Base-by-base conservation (phyloP, 2,888 invertebrate genomes). In the Microdon myrmicae region DNA sequence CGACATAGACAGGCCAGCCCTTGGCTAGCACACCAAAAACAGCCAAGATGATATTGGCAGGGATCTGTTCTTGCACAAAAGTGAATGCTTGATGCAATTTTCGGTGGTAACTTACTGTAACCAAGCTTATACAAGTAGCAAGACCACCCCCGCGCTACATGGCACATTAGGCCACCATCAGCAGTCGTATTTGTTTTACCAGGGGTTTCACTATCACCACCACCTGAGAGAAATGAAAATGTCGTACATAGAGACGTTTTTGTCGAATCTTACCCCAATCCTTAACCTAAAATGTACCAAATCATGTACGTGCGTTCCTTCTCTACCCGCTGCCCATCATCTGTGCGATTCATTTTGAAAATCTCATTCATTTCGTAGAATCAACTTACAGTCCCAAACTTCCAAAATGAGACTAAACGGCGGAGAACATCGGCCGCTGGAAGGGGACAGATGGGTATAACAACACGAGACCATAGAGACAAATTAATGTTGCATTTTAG, bases 1-100 rank as follows among this genome's bases (percentile, higher is more conserved):
- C 68, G 69, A 69, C 69, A 68, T 41, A 51, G 45, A 47, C 51
- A 34, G 51, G 51, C 31, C 31, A 14, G 22, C 32, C 16, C 9
- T 4, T 13, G 9, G 8, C 20, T 12, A 19, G 13, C 4, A 7
- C 19, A 37, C 32, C 14, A 29, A 17, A 54, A 59, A 35, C 41
- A 56, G 43, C 44, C 48, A 29, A 49, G 37, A 58, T 56, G 64
- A 64, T 64, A 64, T 64, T 58, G 64, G 64, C 58, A 64, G 37
- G 58, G 64, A 64, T 64, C 58, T 39, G 64, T 58, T 64, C 58
- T 58, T 64, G 53, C 51, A 51, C 64, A 64, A 64, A 64, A 64
- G 53, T 64, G 58, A 64, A 64, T 64, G 53, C 53, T 58, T 64
- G 64, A 64, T 64, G 64, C 64, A 64, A 64, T 64, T 64, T 53